A percentile compares a stretch with the other conserved stretches of the same genome.
Conservation (phyloP, 2,888 invertebrate species). For the Mesoligia furuncula region DNA sequence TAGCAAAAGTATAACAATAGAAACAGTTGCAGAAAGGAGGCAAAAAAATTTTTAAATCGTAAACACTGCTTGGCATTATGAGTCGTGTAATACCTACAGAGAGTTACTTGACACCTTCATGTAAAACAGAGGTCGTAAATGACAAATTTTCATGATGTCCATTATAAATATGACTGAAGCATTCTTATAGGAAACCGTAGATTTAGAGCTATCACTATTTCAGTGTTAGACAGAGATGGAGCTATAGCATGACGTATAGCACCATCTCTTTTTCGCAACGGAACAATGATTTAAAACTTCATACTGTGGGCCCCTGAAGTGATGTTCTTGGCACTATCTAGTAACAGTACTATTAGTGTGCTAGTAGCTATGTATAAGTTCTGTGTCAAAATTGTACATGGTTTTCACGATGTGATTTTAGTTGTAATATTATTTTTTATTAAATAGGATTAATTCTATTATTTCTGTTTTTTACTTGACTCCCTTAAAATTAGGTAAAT, state of each 20-base stretch:
- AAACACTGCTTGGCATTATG: too few relatives aligned
- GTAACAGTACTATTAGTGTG: background rate
- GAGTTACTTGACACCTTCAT: too few relatives aligned
- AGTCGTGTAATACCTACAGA: too few relatives aligned
- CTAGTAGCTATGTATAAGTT: background rate
- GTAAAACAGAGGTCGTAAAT: too few relatives aligned
- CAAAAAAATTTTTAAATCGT: too few relatives aligned
- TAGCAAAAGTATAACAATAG: too few relatives aligned
- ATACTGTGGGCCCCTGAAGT: background rate
- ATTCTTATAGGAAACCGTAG: too few relatives aligned
- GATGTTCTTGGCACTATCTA: background rate
- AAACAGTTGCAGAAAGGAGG: too few relatives aligned
- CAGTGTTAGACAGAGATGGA: background rate
- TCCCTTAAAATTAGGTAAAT: background rate
- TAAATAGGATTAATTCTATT: constrained; percentile 48
- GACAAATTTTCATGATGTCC: too few relatives aligned
- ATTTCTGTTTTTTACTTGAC: constrained; percentile 15
- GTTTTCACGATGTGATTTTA: constrained; percentile 43
- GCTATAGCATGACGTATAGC: background rate
- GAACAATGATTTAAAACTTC: background rate
- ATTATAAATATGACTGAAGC: too few relatives aligned
- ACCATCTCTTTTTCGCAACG: too few relatives aligned
- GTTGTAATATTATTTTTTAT: constrained; percentile 31
- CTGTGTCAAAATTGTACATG: constrained; percentile 2
- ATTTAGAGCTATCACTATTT: background rate